Conservation (phyloP, 1,140 invertebrate species). For the Eumaeus atala region DNA sequence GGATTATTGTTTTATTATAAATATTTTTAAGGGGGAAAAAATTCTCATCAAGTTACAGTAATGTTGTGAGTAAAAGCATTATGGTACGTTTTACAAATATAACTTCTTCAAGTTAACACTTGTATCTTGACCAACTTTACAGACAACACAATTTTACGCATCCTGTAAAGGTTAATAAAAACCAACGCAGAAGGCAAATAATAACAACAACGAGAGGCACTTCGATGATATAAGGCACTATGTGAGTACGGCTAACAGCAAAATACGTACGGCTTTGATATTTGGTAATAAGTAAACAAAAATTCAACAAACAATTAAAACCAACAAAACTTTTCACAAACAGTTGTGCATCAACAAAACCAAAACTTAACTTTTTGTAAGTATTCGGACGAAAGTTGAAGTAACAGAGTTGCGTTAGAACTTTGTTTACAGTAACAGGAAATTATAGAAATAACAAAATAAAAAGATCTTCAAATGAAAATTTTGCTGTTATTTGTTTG, state of each 20-base stretch:
- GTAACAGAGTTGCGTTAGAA: neutral
- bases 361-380: slow-evolving; percentile 23
- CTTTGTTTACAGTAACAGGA: neutral
- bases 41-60: slow-evolving; percentile 33
- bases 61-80: neutral
- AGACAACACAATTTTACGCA: slow-evolving; percentile 17
- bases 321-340: slow-evolving; percentile 21
- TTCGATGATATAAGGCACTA: slow-evolving; percentile 49
- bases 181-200: slow-evolving; percentile 38
- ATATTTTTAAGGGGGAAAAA: slow-evolving; percentile 35
- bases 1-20: slow-evolving; percentile 1
- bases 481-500: too few species aligned
- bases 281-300: slow-evolving; percentile 17
- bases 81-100: neutral
- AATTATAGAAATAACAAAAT: too few species aligned
- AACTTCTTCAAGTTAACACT: too few species aligned
- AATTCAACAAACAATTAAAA: slow-evolving; percentile 18
- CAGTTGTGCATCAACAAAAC: slow-evolving; percentile 23
- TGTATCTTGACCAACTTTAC: neutral
- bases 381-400: neutral
- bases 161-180: slow-evolving; percentile 41
- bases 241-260: slow-evolving; percentile 24
- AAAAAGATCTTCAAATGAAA: too few species aligned
- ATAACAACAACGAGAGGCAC: slow-evolving; percentile 31
- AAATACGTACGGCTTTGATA: slow-evolving; percentile 1